Conservation (phyloP, 2,888 invertebrate species). For the Caenorhabditis panamensis region DNA sequence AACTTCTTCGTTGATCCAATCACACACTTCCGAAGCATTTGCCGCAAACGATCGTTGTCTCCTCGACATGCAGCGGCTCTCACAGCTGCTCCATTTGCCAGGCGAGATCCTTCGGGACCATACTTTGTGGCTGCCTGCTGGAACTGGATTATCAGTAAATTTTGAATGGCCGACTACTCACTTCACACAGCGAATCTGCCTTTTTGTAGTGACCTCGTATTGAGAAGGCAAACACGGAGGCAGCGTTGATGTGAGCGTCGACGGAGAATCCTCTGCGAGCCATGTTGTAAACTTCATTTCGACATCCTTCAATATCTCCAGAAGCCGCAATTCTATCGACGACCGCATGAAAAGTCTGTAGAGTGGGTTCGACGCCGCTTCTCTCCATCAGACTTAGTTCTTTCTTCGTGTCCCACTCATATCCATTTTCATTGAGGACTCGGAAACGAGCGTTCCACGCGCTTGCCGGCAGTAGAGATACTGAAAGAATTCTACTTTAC, state of each 20-base stretch:
- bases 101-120: constrained; percentile 40
- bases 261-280: constrained; percentile 65
- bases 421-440: constrained; percentile 67
- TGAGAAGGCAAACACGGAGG: constrained; percentile 67
- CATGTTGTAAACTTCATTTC: constrained; percentile 68
- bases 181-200: constrained; percentile 67
- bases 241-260: constrained; percentile 62
- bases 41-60: constrained; percentile 65
- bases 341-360: constrained; percentile 59
- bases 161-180: constrained; percentile 9
- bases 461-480: constrained; percentile 48
- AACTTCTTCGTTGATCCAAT: constrained; percentile 44
- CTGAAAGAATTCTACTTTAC: constrained; percentile 33
- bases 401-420: constrained; percentile 57
- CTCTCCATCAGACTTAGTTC: constrained; percentile 57
- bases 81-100: constrained; percentile 67
- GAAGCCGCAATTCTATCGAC: constrained; percentile 40
- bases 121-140: constrained; percentile 65
- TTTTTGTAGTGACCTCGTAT: constrained; percentile 65
- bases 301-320: constrained; percentile 64
- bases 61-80: constrained; percentile 66
- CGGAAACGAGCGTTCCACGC: constrained; percentile 63
- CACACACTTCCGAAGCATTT: constrained; percentile 59
- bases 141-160: constrained; percentile 11
- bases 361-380: constrained; percentile 51